Conservation (phyloP, 2,888 invertebrate species). For the Eubasilissa splendida region DNA sequence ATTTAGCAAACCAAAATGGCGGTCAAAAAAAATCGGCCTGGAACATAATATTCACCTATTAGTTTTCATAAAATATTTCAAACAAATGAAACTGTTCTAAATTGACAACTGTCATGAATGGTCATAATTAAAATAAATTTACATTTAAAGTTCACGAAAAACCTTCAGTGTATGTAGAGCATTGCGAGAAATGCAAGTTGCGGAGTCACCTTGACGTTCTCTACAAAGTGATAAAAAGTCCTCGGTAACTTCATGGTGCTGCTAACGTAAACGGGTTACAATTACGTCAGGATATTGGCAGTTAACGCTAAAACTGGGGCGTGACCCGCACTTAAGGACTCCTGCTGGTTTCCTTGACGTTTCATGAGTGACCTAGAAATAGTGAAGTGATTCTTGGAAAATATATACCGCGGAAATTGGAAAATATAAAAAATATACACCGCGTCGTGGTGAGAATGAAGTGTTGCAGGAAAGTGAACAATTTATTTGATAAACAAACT, state of each 20-base stretch:
- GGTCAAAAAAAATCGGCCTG: no score
- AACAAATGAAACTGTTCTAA: no score
- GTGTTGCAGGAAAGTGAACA: no score
- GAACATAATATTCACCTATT: no score
- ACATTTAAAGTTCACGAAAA: no score
- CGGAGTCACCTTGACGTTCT: slow-evolving; percentile 4
- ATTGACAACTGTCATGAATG: no score
- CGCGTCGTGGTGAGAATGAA: no score
- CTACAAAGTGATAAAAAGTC: slow-evolving; percentile 18
- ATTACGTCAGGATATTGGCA: slow-evolving; percentile 55
- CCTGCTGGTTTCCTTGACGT: slow-evolving; percentile 29
- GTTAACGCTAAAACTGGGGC: slow-evolving; percentile 55
- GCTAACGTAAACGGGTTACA: slow-evolving; percentile 54
- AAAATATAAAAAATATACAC: background rate
- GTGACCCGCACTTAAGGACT: slow-evolving; percentile 53
- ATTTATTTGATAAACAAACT: no score
- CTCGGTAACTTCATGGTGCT: slow-evolving; percentile 1
- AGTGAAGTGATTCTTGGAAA: slow-evolving; percentile 12
- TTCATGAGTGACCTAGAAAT: slow-evolving; percentile 24
- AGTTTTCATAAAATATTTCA: no score
- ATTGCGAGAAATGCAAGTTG: background rate
- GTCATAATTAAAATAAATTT: no score
- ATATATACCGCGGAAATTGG: background rate
- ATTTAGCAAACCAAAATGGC: no score
- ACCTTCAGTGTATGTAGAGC: no score